These are phyloP conservation scores for Amphibalanus amphitrite DNA, from an alignment of 1,140 invertebrate genomes.

Conservation along the genomic window DNA sequence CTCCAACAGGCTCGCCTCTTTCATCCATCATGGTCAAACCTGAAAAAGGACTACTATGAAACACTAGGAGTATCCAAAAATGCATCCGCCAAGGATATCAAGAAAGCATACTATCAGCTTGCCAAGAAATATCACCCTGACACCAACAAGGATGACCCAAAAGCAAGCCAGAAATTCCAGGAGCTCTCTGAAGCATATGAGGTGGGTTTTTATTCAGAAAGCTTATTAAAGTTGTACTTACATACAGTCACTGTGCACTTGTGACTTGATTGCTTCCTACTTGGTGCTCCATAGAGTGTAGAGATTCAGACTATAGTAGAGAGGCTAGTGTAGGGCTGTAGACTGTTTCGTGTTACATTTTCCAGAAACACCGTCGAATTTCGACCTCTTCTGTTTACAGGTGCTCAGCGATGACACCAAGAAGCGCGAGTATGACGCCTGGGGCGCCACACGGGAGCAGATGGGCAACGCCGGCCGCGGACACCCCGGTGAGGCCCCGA, in stretches of 20 bases:
- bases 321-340: too few relatives aligned
- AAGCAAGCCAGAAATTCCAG: conserved; percentile 85
- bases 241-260: too few relatives aligned
- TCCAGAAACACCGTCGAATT: too few relatives aligned
- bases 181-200: conserved; percentile 98
- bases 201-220: conserved; percentile 41
- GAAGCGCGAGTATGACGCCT: conserved; percentile 82
- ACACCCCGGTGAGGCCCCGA: conserved; percentile 19
- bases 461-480: conserved; percentile 49
- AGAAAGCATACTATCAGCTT: conserved; percentile 94
- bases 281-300: conserved; percentile 18
- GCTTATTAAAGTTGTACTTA: too few relatives aligned
- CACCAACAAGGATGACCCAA: conserved; percentile 85
- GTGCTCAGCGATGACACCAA: conserved; percentile 80
- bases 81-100: conserved; percentile 82
- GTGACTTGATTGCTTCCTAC: too few relatives aligned
- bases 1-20: not conserved
- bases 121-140: conserved; percentile 99
- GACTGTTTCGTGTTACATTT: too few relatives aligned
- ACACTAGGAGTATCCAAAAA: conserved; percentile 81
- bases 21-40: not conserved
- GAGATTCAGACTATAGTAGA: too few relatives aligned
- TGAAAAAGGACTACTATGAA: conserved; percentile 76
- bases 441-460: conserved; percentile 69
- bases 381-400: conserved; percentile 28